These are phyloP conservation scores for Ptilorrhoa leucosticta DNA, from an alignment of 2,113 vertebrate species.

Conservation along the genomic window DNA sequence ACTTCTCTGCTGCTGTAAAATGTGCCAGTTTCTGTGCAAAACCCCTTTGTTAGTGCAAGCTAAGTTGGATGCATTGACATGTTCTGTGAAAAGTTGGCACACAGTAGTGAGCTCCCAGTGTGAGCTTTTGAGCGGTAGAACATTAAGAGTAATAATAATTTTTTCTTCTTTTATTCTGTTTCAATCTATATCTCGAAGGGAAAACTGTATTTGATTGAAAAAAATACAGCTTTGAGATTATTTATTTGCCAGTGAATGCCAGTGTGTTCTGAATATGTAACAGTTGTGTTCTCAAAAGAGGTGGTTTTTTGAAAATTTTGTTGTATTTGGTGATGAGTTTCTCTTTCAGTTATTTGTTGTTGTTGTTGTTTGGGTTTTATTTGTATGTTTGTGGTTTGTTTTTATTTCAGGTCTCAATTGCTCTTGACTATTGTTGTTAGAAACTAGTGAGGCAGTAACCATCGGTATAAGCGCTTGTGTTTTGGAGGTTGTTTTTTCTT, in stretches of 20 bases:
- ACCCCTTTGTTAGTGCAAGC: not conserved
- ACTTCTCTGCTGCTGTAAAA: not conserved
- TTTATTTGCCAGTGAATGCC: not conserved
- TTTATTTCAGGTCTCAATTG: not conserved
- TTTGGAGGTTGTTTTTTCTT: not conserved
- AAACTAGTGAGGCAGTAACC: not conserved
- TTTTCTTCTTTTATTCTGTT: not conserved
- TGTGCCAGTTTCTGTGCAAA: not conserved
- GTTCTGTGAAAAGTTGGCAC: not conserved
- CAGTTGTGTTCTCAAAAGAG: not conserved
- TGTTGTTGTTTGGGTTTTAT: not conserved
- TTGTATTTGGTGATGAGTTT: not conserved
- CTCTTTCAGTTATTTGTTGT: not conserved
- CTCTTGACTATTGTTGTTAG: not conserved
- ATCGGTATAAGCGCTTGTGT: not conserved
- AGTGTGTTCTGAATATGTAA: not conserved
- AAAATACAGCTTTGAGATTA: not conserved
- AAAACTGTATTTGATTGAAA: not conserved
- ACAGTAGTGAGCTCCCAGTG: not conserved
- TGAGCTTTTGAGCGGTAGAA: not conserved
- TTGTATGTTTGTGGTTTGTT: not conserved
- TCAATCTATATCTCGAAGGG: not conserved
- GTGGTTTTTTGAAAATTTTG: rapidly evolving
- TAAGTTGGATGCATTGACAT: not conserved
- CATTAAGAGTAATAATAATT: not conserved